Conservation (phyloP, 2,113 vertebrate genomes). For the Urocolius indicus region DNA sequence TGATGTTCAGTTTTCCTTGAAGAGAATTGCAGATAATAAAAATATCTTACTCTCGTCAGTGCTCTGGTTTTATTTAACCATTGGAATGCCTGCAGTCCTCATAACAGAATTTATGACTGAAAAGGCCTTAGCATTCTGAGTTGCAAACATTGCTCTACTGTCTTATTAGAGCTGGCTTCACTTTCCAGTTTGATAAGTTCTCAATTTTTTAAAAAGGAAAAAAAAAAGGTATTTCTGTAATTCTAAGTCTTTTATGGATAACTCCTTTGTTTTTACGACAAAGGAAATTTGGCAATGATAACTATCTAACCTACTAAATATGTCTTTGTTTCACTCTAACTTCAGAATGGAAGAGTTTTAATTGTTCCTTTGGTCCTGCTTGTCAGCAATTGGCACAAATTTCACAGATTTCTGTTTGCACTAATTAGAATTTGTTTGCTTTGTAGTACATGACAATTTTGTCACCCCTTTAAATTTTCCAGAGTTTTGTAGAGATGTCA, state of each 20-base stretch:
- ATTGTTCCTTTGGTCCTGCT: not conserved
- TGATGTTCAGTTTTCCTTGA: constrained; percentile 14
- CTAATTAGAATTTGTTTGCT: not conserved
- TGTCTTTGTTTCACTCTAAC: not conserved
- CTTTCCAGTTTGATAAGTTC: not conserved
- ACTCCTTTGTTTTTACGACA: not conserved
- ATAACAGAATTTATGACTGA: not conserved
- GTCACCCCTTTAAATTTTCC: not conserved
- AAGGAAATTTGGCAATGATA: not conserved
- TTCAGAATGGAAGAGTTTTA: not conserved
- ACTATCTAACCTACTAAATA: not conserved
- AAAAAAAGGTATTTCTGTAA: not conserved
- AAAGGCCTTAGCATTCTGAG: not conserved
- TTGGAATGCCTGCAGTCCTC: not conserved
- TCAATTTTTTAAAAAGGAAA: not conserved
- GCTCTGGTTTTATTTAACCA: not conserved
- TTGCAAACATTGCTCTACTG: not conserved
- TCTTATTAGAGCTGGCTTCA: not conserved
- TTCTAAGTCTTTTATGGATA: not conserved
- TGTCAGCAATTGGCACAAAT: not conserved
- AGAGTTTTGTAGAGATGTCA: not conserved
- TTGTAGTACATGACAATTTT: not conserved
- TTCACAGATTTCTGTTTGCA: not conserved
- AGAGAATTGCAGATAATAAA: constrained; percentile 25
- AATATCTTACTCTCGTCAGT: not conserved